These are phyloP conservation scores for western clawed frog (Xenopus tropicalis) DNA, from an alignment of 2,113 vertebrate species.

Conservation along the genomic window DNA sequence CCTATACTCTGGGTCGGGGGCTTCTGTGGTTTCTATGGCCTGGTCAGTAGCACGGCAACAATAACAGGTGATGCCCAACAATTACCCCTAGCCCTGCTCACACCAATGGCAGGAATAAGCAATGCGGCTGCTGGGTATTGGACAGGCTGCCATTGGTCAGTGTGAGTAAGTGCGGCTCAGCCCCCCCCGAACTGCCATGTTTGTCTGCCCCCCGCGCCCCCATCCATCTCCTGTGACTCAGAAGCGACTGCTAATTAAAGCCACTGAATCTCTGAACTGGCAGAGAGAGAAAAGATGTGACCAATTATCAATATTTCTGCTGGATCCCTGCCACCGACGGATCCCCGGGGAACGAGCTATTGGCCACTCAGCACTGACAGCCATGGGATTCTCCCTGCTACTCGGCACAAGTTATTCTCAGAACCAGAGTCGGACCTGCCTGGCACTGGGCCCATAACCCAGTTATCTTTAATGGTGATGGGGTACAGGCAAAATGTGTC, in stretches of 20 bases:
- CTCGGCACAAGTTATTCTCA: slow-evolving; percentile 2
- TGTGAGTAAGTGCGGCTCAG: slow-evolving; percentile 54
- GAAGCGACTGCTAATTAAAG: slow-evolving; percentile 62
- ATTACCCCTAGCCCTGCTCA: too few species aligned
- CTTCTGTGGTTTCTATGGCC: too few species aligned
- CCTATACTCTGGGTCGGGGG: too few species aligned
- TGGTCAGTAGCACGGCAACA: too few species aligned
- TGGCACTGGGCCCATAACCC: too few species aligned
- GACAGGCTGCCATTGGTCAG: slow-evolving; percentile 52
- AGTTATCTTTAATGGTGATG: too few species aligned
- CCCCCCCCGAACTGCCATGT: slow-evolving; percentile 44
- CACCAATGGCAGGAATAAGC: too few species aligned
- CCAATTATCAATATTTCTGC: slow-evolving; percentile 26
- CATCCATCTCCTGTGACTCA: slow-evolving; percentile 49
- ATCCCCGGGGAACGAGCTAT: rapidly evolving
- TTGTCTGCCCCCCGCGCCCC: slow-evolving; percentile 58
- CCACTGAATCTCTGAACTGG: slow-evolving; percentile 48
- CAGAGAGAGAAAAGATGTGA: slow-evolving; percentile 36
- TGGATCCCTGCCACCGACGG: slow-evolving; percentile 11
- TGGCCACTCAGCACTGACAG: background rate
- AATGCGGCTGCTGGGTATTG: background rate
- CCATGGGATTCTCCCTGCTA: background rate
- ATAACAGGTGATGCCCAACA: too few species aligned
- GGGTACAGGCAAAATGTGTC: too few species aligned
- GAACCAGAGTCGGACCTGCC: too few species aligned